Evolutionary conservation across 2,888 invertebrate genomes (phyloP), one percentile per base, ranked within the genome.

Genomic region (Scaptomyza polygonia): DNA sequence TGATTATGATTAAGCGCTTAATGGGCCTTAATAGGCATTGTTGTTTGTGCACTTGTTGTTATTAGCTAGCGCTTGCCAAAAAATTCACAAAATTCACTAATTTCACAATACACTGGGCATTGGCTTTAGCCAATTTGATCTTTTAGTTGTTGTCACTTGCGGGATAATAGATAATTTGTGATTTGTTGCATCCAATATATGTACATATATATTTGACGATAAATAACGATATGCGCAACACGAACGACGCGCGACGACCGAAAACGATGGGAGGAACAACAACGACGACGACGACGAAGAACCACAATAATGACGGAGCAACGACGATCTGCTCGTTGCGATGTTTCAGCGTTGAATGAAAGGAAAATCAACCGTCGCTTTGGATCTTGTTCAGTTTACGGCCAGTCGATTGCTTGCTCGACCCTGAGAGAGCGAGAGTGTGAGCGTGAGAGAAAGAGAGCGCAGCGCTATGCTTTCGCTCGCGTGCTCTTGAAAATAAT

Each of bases 311-410:
- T 68, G 52, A 58, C 56, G 75, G 78, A 67, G 78, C 71, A 73
- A 80, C 82, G 89, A 86, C 89, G 90, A 90, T 89, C 90, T 85
- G 86, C 69, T 86, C 89, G 75, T 68, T 77, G 82, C 89, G 89
- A 90, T 86, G 87, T 76, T 65, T 77, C 77, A 63, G 84, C 89
- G 78, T 80, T 80, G 84, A 91, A 90, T 91, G 91, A 91, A 91
- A 90, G 90, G 91, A 91, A 91, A 91, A 91, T 89, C 89, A 86
- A 87, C 86, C 86, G 83, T 87, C 68, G 83, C 89, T 70, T 77
- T 89, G 90, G 91, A 91, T 91, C 90, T 91, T 90, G 90, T 91
- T 90, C 79, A 88, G 78, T 82, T 71, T 79, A 79, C 72, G 77
- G 63, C 71, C 77, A 73, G 70, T 21, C 63, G 67, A 18, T 54